Percentiles rank a stretch among this genome's conserved stretches.
These are phyloP conservation scores for Dromas ardeola DNA, from an alignment of 2,113 vertebrate genomes.

Conservation along the genomic window DNA sequence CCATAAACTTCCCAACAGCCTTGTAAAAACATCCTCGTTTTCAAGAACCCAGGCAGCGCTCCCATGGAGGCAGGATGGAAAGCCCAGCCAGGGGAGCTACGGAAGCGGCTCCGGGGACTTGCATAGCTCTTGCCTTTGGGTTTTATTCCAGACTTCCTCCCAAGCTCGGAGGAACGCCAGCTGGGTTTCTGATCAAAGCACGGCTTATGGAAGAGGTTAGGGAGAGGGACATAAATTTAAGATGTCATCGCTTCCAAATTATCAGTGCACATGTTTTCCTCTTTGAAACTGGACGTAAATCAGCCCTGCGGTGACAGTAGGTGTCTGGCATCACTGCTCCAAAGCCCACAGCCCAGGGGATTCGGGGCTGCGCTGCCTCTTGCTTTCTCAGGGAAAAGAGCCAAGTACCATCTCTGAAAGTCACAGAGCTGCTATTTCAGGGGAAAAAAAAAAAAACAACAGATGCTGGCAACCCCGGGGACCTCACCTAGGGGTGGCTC, in stretches of 20 bases:
- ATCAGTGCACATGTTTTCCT: neutral
- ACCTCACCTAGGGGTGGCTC: neutral
- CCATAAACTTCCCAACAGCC: neutral
- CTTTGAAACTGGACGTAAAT: neutral
- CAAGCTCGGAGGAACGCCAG: neutral
- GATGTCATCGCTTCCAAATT: neutral
- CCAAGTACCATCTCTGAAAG: neutral
- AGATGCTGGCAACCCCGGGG: neutral
- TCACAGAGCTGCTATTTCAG: neutral
- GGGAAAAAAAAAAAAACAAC: neutral
- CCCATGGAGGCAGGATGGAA: neutral
- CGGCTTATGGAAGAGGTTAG: neutral
- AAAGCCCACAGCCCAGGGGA: neutral
- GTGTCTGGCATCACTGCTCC: neutral
- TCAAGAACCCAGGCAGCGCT: neutral
- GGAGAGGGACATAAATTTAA: neutral
- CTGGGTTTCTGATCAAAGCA: neutral
- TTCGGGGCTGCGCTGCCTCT: neutral
- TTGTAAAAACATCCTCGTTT: neutral
- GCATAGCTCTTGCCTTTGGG: neutral
- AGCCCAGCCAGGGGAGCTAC: neutral
- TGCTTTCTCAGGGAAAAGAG: neutral
- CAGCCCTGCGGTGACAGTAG: neutral
- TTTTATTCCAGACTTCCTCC: neutral
- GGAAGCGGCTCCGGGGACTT: accelerated